These are phyloP conservation scores for Apantesis nais DNA, from an alignment of 2,888 invertebrate genomes.

Conservation along the genomic window DNA sequence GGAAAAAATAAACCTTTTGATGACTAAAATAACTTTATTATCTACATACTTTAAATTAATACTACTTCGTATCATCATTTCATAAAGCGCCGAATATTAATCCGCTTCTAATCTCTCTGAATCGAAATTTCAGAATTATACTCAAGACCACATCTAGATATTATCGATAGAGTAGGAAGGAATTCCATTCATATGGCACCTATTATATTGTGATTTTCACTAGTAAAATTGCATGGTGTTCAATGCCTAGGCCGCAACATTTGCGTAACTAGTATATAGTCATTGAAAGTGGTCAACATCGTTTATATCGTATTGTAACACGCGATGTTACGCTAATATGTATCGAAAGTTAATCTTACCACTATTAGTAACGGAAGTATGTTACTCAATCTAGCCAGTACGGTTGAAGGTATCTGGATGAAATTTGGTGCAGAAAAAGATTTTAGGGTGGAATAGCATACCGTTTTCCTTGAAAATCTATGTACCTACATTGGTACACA, in stretches of 20 bases:
- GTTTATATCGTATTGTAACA: not conserved
- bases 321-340: not conserved
- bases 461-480: too few species aligned
- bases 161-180: too few species aligned
- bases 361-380: not conserved
- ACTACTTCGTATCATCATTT: too few species aligned
- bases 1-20: too few species aligned
- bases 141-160: too few species aligned
- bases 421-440: not conserved
- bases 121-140: too few species aligned
- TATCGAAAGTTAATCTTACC: not conserved
- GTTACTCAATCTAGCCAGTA: not conserved
- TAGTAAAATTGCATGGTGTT: not conserved
- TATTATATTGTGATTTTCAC: not conserved
- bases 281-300: not conserved
- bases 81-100: too few species aligned
- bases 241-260: slow-evolving; percentile 6
- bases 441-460: too few species aligned
- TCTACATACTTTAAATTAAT: too few species aligned
- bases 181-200: not conserved
- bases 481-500: too few species aligned
- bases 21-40: too few species aligned
- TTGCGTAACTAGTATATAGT: not conserved
- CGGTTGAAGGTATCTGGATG: not conserved
- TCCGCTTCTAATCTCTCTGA: too few species aligned